Conservation (phyloP, 2,888 invertebrate genomes). For the Acanthacorydalis orientalis region DNA sequence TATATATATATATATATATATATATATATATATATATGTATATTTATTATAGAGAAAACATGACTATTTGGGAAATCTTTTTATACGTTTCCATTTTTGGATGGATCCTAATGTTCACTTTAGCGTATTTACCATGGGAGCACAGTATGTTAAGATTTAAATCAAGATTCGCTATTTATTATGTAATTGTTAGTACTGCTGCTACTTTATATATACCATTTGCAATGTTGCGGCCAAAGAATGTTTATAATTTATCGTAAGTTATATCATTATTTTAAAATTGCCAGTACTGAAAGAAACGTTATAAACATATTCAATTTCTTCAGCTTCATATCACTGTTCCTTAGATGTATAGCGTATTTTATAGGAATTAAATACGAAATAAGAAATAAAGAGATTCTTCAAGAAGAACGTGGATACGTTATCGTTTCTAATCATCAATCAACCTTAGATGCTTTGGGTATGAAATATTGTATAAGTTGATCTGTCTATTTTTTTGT, state of each 20-base stretch:
- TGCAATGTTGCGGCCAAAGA: slow-evolving; percentile 13
- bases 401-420: slow-evolving; percentile 37
- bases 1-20: too few relatives aligned
- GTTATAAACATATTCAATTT: not conserved
- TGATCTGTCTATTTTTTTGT: too few relatives aligned
- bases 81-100: too few relatives aligned
- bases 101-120: slow-evolving; percentile 5
- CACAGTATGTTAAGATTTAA: slow-evolving; percentile 12
- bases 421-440: slow-evolving; percentile 53
- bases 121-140: slow-evolving; percentile 11
- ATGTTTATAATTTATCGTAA: slow-evolving; percentile 15
- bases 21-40: too few relatives aligned
- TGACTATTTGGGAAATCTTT: too few relatives aligned
- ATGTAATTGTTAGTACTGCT: slow-evolving; percentile 9
- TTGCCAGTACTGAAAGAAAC: too few relatives aligned
- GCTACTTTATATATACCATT: slow-evolving; percentile 12
- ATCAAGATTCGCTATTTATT: slow-evolving; percentile 13
- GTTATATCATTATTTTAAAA: not conserved
- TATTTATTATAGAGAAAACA: too few relatives aligned
- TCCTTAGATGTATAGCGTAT: not conserved
- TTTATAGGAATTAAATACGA: not conserved
- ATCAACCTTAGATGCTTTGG: slow-evolving; percentile 45
- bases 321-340: not conserved
- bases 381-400: slow-evolving; percentile 23
- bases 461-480: slow-evolving; percentile 24